A percentile compares a stretch with the other conserved stretches of the same genome.
These are phyloP conservation scores for Cyprinodon brontotheroides DNA, from an alignment of 2,113 vertebrate species.

Conservation along the genomic window DNA sequence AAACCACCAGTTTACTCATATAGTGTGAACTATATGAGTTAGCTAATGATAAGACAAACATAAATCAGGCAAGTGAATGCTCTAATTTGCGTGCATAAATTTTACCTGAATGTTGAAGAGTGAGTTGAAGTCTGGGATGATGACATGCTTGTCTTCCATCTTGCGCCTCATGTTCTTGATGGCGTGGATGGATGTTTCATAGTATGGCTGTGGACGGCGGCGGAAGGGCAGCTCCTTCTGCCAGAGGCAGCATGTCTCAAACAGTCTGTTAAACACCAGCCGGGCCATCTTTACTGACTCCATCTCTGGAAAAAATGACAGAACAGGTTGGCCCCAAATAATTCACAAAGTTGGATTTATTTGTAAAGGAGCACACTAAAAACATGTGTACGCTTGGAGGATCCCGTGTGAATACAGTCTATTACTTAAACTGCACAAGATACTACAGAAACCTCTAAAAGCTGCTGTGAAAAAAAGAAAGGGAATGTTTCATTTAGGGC, in stretches of 20 bases:
- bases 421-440: no score
- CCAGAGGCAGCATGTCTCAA: constrained; percentile 92
- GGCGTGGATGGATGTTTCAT: constrained; percentile 97
- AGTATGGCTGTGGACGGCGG: constrained; percentile 89
- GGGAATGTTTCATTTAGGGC: no score
- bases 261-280: constrained; percentile 89
- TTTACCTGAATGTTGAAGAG: constrained; percentile 89
- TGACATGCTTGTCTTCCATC: constrained; percentile 98
- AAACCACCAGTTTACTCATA: background rate
- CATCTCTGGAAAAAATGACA: constrained; percentile 81
- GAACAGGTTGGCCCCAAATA: background rate
- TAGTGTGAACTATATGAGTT: no score
- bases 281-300: constrained; percentile 91
- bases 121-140: constrained; percentile 97
- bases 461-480: no score
- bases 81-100: background rate
- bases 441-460: no score
- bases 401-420: no score
- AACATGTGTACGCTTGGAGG: no score
- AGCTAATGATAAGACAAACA: no score
- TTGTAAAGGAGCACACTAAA: no score
- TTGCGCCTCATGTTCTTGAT: constrained; percentile 99
- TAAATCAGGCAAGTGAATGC: background rate
- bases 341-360: background rate
- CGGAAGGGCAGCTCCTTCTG: constrained; percentile 91